These are phyloP conservation scores for Tribolium castaneum DNA, from an alignment of 1,140 invertebrate genomes.

Conservation along the genomic window DNA sequence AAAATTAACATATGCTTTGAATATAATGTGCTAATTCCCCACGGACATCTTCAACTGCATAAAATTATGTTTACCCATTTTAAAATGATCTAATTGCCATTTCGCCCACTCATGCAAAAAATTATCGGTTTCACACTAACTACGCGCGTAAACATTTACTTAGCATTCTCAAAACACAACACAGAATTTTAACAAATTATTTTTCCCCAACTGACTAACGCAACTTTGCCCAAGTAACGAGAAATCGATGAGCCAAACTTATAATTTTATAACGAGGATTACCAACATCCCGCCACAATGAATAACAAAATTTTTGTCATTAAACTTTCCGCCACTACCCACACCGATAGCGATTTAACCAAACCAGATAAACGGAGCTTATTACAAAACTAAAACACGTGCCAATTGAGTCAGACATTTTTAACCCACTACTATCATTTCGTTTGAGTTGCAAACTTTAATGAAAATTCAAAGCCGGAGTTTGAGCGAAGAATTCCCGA, in stretches of 20 bases:
- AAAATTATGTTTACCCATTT: constrained; percentile 33
- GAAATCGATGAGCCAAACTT: constrained; percentile 23
- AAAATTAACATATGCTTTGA: constrained; percentile 39
- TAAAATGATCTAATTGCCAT: constrained; percentile 8
- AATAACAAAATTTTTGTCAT: not conserved
- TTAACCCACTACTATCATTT: not conserved
- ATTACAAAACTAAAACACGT: not conserved
- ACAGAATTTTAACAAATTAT: constrained; percentile 12
- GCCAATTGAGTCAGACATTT: not conserved
- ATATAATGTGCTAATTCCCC: constrained; percentile 39
- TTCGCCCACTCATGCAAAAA: not conserved
- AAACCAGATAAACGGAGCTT: not conserved
- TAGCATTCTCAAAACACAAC: too few species aligned
- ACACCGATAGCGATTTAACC: not conserved
- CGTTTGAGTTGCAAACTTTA: constrained; percentile 10
- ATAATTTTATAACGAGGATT: constrained; percentile 26
- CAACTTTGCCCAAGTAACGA: constrained; percentile 12
- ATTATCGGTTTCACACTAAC: not conserved
- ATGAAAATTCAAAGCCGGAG: not conserved
- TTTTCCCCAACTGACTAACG: constrained; percentile 21
- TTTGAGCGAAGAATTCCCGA: not conserved
- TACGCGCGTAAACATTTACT: not conserved
- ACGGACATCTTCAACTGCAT: constrained; percentile 32
- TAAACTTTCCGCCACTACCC: not conserved
- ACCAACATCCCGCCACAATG: not conserved